These are phyloP conservation scores for Dimorphilus gyrociliatus DNA, from an alignment of 2,888 invertebrate species.

Conservation along the genomic window DNA sequence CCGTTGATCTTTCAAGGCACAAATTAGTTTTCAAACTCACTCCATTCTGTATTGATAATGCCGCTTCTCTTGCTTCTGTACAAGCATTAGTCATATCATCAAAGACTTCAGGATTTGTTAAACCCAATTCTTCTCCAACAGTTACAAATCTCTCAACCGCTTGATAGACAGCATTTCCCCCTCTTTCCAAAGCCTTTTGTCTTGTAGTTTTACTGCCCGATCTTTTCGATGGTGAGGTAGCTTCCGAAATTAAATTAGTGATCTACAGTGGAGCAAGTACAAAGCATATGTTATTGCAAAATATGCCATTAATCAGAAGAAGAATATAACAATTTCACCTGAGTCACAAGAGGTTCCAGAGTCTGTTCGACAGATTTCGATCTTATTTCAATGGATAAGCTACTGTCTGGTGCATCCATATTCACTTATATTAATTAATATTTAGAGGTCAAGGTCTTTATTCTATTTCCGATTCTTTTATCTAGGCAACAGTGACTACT, in stretches of 20 bases:
- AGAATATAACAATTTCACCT: slow-evolving; percentile 66
- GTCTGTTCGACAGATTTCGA: slow-evolving; percentile 87
- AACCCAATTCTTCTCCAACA: slow-evolving; percentile 94
- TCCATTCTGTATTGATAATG: too few relatives aligned
- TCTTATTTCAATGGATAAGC: slow-evolving; percentile 57
- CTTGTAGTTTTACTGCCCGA: too few relatives aligned
- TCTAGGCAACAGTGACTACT: too few relatives aligned
- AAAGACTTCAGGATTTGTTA: slow-evolving; percentile 89
- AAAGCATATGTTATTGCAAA: too few relatives aligned
- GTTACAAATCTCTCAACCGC: slow-evolving; percentile 95
- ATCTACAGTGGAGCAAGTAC: too few relatives aligned
- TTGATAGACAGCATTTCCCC: slow-evolving; percentile 86
- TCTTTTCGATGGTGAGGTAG: too few relatives aligned
- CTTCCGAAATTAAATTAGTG: too few relatives aligned
- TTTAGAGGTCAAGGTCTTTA: too few relatives aligned
- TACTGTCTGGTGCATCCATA: slow-evolving; percentile 52
- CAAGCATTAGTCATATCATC: slow-evolving; percentile 97
- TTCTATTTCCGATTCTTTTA: too few relatives aligned
- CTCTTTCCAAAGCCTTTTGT: slow-evolving; percentile 61
- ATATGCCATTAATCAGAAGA: too few relatives aligned
- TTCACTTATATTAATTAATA: too few relatives aligned
- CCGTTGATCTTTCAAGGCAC: not conserved
- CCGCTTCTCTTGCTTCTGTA: slow-evolving; percentile 84
- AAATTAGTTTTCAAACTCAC: too few relatives aligned
- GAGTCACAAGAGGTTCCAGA: slow-evolving; percentile 76